A percentile compares a stretch with the other conserved stretches of the same genome.
Conservation (phyloP, 2,797 vertebrate genomes). For the Sebastes steindachneri region DNA sequence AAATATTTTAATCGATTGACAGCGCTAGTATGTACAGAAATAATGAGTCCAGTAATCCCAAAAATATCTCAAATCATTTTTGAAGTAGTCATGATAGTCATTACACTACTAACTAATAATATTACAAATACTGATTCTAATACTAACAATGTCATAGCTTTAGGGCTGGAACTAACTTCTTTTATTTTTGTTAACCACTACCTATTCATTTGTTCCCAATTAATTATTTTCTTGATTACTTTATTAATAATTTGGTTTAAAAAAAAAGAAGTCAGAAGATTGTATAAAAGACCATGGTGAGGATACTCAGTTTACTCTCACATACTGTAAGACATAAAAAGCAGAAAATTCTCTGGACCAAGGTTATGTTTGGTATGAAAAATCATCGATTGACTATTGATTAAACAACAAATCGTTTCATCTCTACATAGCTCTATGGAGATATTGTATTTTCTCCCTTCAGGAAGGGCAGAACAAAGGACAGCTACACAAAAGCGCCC, state of each 20-base stretch:
- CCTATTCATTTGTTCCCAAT: background rate
- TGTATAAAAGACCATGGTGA: background rate
- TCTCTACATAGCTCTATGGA: background rate
- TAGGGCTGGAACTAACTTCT: background rate
- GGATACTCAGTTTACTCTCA: background rate
- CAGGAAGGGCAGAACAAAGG: constrained; percentile 39
- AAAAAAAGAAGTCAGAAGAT: background rate
- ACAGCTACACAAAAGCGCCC: constrained; percentile 13
- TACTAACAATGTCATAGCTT: background rate
- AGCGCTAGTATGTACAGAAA: no score
- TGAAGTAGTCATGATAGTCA: background rate
- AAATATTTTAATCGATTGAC: no score
- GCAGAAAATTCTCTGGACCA: background rate
- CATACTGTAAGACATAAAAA: background rate
- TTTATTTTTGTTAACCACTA: background rate
- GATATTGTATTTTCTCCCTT: constrained; percentile 24
- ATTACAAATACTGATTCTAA: background rate
- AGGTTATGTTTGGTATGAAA: background rate
- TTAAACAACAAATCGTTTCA: constrained; percentile 4
- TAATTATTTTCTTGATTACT: background rate
- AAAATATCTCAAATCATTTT: background rate
- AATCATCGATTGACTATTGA: background rate
- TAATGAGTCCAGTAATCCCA: background rate
- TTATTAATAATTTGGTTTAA: background rate
- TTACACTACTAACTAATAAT: background rate